Conservation (phyloP, 1,140 invertebrate genomes). For the Sinella curviseta region DNA sequence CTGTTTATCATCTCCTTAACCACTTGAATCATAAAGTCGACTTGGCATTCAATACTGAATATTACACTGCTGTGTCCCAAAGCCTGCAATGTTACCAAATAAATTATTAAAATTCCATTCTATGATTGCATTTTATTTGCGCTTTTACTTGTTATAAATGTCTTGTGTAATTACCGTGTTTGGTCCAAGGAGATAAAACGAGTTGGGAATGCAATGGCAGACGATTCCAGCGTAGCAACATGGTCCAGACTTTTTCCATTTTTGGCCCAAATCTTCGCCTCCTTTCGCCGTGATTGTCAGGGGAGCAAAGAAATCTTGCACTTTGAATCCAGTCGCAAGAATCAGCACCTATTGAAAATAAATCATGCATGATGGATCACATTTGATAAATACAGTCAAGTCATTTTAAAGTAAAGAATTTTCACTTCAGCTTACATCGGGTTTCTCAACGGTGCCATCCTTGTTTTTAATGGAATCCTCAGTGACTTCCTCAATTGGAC, state of each 20-base stretch:
- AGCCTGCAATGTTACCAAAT: background rate
- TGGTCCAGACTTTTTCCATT: constrained; percentile 20
- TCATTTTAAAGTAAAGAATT: background rate
- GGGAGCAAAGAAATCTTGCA: constrained; percentile 35
- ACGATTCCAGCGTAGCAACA: constrained; percentile 18
- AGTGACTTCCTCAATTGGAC: background rate
- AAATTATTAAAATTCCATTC: background rate
- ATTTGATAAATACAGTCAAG: background rate
- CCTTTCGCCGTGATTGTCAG: constrained; percentile 25
- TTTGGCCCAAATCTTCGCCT: background rate
- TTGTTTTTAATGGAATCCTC: background rate
- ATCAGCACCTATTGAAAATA: constrained; percentile 34
- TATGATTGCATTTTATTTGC: background rate
- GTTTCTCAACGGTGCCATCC: background rate
- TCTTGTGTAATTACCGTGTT: constrained; percentile 37
- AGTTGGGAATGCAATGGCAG: constrained; percentile 2
- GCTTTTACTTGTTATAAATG: background rate
- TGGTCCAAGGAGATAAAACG: constrained; percentile 35
- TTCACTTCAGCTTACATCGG: background rate
- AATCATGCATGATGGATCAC: background rate
- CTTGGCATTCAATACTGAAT: constrained; percentile 48
- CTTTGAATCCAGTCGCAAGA: constrained; percentile 37
- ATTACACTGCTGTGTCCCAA: constrained; percentile 41
- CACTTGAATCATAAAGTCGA: constrained; percentile 26
- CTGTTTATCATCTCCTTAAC: constrained; percentile 33